Evolutionary conservation across 2,888 invertebrate species (phyloP).

Genomic region (Imbricaverruca yamaguchii): DNA sequence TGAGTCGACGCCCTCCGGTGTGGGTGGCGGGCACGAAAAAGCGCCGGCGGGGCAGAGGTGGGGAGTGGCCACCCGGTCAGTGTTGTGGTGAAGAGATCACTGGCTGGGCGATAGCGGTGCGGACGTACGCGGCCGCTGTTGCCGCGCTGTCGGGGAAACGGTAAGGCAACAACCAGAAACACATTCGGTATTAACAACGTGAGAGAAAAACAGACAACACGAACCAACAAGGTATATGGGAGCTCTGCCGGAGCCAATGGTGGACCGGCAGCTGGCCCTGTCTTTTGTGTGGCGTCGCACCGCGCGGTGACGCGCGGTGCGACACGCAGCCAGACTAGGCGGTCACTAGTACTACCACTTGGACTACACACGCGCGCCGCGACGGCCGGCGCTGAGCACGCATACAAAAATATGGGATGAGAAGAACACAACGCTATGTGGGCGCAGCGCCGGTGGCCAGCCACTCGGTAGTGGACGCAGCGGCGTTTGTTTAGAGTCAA

Average conservation of each 20-base stretch:
- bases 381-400: background rate
- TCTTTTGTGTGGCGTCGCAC: background rate
- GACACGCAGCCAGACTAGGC: background rate
- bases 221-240: background rate
- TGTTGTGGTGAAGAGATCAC: background rate
- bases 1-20: conserved; percentile 11
- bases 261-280: background rate
- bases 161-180: conserved; percentile 11
- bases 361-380: background rate
- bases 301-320: background rate
- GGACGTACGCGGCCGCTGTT: background rate
- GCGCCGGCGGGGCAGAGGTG: background rate
- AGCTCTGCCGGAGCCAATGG: background rate
- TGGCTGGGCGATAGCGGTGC: background rate
- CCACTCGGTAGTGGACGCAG: background rate
- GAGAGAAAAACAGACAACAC: conserved; percentile 18
- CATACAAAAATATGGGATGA: conserved; percentile 22
- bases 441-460: background rate
- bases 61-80: background rate
- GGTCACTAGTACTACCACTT: background rate
- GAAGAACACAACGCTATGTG: background rate
- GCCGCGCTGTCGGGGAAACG: background rate
- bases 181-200: conserved; percentile 7
- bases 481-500: conserved; percentile 4
- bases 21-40: background rate